Base-by-base conservation (phyloP, 2,888 invertebrate genomes). In the Lacanobia oleracea region DNA sequence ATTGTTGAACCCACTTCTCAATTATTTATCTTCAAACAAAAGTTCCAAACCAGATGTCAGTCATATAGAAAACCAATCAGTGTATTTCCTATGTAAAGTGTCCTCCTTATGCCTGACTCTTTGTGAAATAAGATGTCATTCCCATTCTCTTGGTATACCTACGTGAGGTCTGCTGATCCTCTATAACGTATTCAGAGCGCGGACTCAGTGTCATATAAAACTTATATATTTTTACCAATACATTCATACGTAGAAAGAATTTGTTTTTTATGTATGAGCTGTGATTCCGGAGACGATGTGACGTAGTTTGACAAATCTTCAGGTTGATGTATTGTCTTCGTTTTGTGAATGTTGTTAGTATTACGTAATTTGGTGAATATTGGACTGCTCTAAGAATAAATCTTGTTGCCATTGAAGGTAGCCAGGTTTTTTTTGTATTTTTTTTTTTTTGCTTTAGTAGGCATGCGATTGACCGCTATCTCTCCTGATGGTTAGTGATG, bases 51-150 rank as follows among this genome's bases (percentile, higher is more conserved):
- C 60, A 71, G 51, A 48, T 57, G 33, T 33, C 48, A 23, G 27
- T 48, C 66, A 73, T 72, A 82, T 67, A 77, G 72, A 81, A 79
- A 78, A 77, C 75, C 80, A 82, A 84, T 87, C 84, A 82, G 82
- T 70, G 74, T 82, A 78, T 78, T 80, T 79, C 62, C 71, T 81
- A 73, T 83, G 71, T 75, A 79, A 75, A 76, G 54, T 66, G 71
- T 67, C 63, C 61, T 50, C 33, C 57, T 62, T 51, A 67, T 70
- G 67, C 53, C 71, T 72, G 57, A 60, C 72, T 71, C 75, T 77
- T 77, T 53, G 75, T 67, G 53, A 75, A 80, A 83, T 80, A 75
- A 82, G 56, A 71, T 71, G 83, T 80, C 71, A 70, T 82, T 77
- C 77, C 77, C 74, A 79, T 82, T 79, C 80, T 72, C 75, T 65